Conservation (phyloP, 2,113 vertebrate species). For the Xenopus laevis region DNA sequence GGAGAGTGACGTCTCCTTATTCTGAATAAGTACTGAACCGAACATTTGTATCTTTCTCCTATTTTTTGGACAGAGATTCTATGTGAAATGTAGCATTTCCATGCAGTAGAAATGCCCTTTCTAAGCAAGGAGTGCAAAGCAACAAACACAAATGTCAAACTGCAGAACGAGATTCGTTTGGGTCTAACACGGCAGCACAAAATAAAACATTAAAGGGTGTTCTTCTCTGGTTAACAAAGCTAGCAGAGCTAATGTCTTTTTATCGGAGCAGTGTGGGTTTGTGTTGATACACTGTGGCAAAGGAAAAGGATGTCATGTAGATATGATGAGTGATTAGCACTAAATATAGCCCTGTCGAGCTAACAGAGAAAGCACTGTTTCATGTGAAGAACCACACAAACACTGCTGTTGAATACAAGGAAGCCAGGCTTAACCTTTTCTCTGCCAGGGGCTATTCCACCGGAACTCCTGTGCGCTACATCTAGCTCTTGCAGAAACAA, state of each 20-base stretch:
- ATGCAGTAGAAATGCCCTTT: neutral
- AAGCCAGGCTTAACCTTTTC: constrained; percentile 37
- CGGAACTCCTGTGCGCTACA: no score
- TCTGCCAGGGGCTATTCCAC: constrained; percentile 22
- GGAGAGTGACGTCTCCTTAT: no score
- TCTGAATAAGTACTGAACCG: no score
- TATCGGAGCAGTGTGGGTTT: constrained; percentile 19
- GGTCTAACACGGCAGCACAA: neutral
- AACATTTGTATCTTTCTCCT: no score
- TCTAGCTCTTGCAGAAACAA: no score
- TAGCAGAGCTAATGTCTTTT: constrained; percentile 35
- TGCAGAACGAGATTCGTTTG: neutral
- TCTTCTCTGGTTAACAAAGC: constrained; percentile 24
- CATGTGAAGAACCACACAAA: constrained; percentile 44
- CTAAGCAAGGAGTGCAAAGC: neutral
- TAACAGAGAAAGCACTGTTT: constrained; percentile 47
- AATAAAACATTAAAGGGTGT: constrained; percentile 5
- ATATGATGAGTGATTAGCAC: constrained; percentile 39
- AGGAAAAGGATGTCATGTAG: constrained; percentile 46
- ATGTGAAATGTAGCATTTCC: neutral
- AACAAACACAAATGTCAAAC: no score
- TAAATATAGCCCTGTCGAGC: constrained; percentile 39
- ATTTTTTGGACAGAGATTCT: no score
- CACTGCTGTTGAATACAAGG: constrained; percentile 40
- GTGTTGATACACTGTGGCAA: constrained; percentile 43